Percentiles rank a stretch among this genome's conserved stretches.
These are phyloP conservation scores for Chiroxiphia lanceolata DNA, from an alignment of 2,797 vertebrate species.

Conservation along the genomic window DNA sequence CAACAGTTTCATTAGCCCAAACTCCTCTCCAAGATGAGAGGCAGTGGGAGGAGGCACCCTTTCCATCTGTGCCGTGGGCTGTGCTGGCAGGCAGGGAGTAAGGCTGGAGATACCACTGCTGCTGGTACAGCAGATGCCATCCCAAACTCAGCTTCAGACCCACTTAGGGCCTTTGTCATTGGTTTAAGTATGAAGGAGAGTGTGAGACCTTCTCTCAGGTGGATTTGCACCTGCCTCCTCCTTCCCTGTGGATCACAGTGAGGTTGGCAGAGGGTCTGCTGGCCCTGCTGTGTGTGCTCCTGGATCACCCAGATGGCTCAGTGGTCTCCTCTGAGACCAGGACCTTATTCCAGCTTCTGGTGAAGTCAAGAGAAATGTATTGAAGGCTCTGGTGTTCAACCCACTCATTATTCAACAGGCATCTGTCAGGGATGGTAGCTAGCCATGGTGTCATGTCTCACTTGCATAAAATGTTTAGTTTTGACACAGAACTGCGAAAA, in stretches of 20 bases:
- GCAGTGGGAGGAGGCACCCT: background rate
- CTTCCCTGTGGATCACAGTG: background rate
- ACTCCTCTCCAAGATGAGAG: background rate
- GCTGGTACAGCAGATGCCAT: background rate
- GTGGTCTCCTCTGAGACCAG: background rate
- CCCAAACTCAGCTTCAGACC: background rate
- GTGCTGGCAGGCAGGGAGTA: background rate
- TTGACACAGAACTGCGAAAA: background rate
- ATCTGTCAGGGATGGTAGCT: background rate
- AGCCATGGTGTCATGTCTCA: fast-evolving
- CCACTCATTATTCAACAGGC: background rate
- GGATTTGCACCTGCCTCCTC: background rate
- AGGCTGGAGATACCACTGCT: background rate
- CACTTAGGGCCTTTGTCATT: fast-evolving
- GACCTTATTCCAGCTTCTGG: background rate
- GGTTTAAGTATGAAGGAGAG: background rate
- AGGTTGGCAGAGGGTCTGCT: background rate
- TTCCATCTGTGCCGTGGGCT: background rate
- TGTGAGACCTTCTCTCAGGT: background rate
- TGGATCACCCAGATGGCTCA: background rate
- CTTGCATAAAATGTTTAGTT: background rate
- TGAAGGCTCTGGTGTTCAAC: background rate
- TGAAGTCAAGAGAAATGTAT: background rate
- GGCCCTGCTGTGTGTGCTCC: background rate
- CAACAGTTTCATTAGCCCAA: background rate